These are phyloP conservation scores for Phyllotreta cruciferae DNA, from an alignment of 2,888 invertebrate species.

Conservation along the genomic window DNA sequence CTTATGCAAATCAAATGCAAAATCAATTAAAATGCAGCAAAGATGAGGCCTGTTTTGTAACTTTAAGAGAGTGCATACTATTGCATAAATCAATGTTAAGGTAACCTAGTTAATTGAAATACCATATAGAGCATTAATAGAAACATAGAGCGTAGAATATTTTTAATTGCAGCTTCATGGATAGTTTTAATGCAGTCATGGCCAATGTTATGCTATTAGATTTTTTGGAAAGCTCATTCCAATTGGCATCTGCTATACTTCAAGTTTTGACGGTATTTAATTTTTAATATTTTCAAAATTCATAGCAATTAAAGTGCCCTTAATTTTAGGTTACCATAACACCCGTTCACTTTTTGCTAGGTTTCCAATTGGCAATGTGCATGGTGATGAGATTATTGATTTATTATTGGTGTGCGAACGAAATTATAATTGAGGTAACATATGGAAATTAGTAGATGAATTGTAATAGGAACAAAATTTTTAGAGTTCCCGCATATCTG, in stretches of 20 bases:
- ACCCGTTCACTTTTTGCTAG: too few species aligned
- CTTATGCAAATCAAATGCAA: background rate
- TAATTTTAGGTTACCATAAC: too few species aligned
- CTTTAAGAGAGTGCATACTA: slow-evolving; percentile 4
- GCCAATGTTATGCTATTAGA: slow-evolving; percentile 14
- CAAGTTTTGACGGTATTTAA: slow-evolving; percentile 9
- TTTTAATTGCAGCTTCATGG: slow-evolving; percentile 18
- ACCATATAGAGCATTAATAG: too few species aligned
- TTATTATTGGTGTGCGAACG: slow-evolving; percentile 25
- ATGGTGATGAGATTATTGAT: slow-evolving; percentile 14
- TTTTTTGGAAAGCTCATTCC: slow-evolving; percentile 23
- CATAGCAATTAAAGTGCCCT: too few species aligned
- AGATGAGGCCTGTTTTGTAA: background rate
- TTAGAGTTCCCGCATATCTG: too few species aligned
- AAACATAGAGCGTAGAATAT: too few species aligned
- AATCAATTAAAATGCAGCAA: background rate
- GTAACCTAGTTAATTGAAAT: background rate
- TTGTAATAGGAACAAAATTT: too few species aligned
- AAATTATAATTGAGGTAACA: background rate
- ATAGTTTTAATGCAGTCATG: slow-evolving; percentile 10
- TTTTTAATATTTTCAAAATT: too few species aligned
- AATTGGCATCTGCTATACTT: slow-evolving; percentile 13
- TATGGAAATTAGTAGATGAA: too few species aligned
- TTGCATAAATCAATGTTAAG: background rate
- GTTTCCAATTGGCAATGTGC: background rate